Evolutionary conservation across 2,113 vertebrate species (phyloP).

Genomic region (Philantomba maxwellii): DNA sequence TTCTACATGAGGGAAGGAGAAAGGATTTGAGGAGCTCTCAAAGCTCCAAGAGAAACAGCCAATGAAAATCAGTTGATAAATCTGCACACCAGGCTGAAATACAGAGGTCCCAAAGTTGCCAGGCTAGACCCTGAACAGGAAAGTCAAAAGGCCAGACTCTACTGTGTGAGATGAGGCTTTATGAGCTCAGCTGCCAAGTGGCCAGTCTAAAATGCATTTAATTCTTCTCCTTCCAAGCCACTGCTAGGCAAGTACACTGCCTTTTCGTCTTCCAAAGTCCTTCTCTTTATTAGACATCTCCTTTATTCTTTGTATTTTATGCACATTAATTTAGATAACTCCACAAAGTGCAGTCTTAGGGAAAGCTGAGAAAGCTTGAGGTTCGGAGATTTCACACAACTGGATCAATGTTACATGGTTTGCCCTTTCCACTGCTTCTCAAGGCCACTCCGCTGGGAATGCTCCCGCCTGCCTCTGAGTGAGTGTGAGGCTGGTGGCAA

Average conservation of each 20-base stretch:
- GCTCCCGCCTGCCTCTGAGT: neutral
- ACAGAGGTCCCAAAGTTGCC: neutral
- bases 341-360: neutral
- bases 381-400: neutral
- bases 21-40: neutral
- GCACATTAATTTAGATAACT: neutral
- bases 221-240: neutral
- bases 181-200: neutral
- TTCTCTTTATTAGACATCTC: neutral
- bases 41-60: neutral
- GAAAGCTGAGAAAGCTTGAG: constrained; percentile 13
- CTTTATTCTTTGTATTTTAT: neutral
- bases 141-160: neutral
- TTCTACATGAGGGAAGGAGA: neutral
- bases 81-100: neutral
- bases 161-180: neutral
- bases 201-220: neutral
- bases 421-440: neutral
- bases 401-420: neutral
- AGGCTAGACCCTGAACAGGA: neutral
- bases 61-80: neutral
- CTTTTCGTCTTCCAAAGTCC: neutral
- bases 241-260: neutral
- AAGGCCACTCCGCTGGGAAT: neutral
- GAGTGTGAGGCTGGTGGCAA: neutral